Base-by-base conservation (phyloP, 2,888 invertebrate species). In the Teleiodes luculella region DNA sequence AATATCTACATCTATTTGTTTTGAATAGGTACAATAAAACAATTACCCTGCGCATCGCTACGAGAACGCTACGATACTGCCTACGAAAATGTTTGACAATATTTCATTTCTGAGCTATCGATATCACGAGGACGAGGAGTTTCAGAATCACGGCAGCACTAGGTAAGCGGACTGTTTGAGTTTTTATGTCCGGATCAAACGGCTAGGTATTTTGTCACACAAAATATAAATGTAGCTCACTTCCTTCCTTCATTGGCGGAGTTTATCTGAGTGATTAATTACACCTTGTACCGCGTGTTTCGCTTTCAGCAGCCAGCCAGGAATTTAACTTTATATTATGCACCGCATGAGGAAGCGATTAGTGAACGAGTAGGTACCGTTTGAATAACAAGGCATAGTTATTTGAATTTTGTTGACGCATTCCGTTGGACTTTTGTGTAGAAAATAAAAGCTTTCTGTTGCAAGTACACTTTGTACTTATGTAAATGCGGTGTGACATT, bases 101-200 rank as follows among this genome's bases (percentile, higher is more conserved):
- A n/a, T n/a, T n/a, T n/a, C n/a, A n/a, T 24, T 24, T 24, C 24
- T 24, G 6, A 6, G 6, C 24, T 24, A 24, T 24, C 24, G 24
- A 24, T 24, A 24, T 6, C 24, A 6, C 24, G 14, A 14, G 5
- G 4, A 18, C 7, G 18, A 16, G 11, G 31, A 31, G 11, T 28
- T 41, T 58, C 59, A 54, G 57, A 39, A 2, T 24, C 16, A n/a
- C 3, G 49, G 30, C 81, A 60, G 45, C 76, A 56, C 86, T 81
- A 80, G 47, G 16, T 57, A 46, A 64, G 67, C 66, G 72, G 74
- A 71, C 73, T 72, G 86, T 82, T 83, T 78, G 84, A 87, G 82
- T 88, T 89, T 88, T 89, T 89, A 83, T 80, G 83, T 84, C 82
- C 84, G 86, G 86, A 86, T 88, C 87, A 88, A 88, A 87, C 86